Conservation (phyloP, 1,140 invertebrate species). For the Drosophila dunni region DNA sequence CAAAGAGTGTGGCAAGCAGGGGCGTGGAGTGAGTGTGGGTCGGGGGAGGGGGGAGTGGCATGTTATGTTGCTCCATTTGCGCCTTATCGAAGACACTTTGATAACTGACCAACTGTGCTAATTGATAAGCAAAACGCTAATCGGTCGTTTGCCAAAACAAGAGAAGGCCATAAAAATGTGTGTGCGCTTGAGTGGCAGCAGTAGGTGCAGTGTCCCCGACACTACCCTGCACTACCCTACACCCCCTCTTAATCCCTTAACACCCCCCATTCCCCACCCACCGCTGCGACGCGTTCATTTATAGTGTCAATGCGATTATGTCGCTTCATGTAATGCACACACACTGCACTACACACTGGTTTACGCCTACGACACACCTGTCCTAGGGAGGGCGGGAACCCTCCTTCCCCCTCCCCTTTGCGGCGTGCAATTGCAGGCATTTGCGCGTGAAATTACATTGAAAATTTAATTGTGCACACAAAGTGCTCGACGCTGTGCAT, state of each 20-base stretch:
- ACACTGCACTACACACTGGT: constrained; percentile 7
- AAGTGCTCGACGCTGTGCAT: constrained; percentile 63
- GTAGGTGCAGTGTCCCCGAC: constrained; percentile 18
- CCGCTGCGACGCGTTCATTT: constrained; percentile 49
- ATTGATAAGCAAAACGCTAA: constrained; percentile 68
- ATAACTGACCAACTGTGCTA: constrained; percentile 68
- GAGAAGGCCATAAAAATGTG: constrained; percentile 36
- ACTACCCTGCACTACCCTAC: background rate
- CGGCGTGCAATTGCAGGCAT: constrained; percentile 65
- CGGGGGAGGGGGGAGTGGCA: background rate
- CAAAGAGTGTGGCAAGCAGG: background rate
- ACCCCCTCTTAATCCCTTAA: background rate
- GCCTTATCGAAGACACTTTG: constrained; percentile 61
- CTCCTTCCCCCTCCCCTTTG: no score
- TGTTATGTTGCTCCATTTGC: constrained; percentile 26
- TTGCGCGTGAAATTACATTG: constrained; percentile 79
- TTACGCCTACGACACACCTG: constrained; percentile 9
- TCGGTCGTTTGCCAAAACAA: constrained; percentile 50
- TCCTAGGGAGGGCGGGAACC: no score
- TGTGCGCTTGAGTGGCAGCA: constrained; percentile 24
- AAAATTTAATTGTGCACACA: constrained; percentile 78
- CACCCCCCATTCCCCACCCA: background rate
- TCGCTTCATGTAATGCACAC: constrained; percentile 52
- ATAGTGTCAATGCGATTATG: constrained; percentile 75
- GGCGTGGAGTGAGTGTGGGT: background rate